A percentile compares a stretch with the other conserved stretches of the same genome.
phyloP scores from a whole-genome alignment of 1,140 invertebrate species.

The Orussus abietinus region DNA sequence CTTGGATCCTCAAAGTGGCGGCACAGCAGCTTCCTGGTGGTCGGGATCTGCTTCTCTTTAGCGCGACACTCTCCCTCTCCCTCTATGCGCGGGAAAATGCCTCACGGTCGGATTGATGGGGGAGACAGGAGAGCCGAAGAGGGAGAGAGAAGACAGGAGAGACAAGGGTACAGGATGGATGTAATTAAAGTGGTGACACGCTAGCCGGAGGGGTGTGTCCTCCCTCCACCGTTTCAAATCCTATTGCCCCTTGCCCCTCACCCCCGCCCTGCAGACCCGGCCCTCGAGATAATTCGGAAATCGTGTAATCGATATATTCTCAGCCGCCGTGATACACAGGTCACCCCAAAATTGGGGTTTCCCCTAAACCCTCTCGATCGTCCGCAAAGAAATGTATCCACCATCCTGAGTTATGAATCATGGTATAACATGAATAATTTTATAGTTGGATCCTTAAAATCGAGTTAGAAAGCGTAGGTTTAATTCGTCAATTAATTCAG shows the following conservation, averaged over 20 bases:
- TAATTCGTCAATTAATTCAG: too few species aligned
- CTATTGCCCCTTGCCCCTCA: constrained; percentile 32
- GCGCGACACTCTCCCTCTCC: background rate
- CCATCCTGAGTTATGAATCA: too few species aligned
- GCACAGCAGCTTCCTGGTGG: too few species aligned
- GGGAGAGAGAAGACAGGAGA: constrained; percentile 12
- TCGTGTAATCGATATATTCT: constrained; percentile 41
- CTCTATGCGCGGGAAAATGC: constrained; percentile 23
- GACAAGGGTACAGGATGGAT: constrained; percentile 38
- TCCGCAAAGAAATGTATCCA: too few species aligned
- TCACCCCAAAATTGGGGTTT: constrained; percentile 34
- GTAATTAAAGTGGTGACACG: constrained; percentile 49
- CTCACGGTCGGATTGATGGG: constrained; percentile 33
- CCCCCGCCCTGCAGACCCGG: constrained; percentile 23
- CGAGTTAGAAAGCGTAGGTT: too few species aligned
- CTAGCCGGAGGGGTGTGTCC: constrained; percentile 42
- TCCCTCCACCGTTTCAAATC: constrained; percentile 33
- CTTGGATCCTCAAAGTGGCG: too few species aligned
- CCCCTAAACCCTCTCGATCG: too few species aligned
- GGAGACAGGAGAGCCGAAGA: constrained; percentile 27
- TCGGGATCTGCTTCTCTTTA: too few species aligned
- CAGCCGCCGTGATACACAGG: constrained; percentile 30
- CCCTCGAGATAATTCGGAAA: constrained; percentile 44
- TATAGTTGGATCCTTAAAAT: too few species aligned
- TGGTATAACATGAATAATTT: too few species aligned